These are phyloP conservation scores for Oreochromis tanganicae DNA, from an alignment of 2,113 vertebrate genomes.

Conservation along the genomic window DNA sequence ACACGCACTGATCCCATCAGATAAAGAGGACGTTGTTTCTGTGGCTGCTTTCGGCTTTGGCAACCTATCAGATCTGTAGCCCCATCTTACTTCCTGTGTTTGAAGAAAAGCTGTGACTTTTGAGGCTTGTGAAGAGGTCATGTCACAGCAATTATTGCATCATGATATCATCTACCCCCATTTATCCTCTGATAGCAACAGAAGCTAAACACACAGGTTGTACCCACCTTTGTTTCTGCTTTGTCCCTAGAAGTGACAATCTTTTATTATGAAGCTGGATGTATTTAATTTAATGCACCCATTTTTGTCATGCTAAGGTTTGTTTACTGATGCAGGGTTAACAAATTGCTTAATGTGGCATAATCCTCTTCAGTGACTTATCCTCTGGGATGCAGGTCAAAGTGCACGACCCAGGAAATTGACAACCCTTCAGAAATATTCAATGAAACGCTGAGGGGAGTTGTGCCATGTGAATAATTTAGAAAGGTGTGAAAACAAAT, in stretches of 20 bases:
- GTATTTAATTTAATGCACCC: not conserved
- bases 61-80: conserved; percentile 38
- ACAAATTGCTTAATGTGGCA: conserved; percentile 45
- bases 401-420: not conserved
- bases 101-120: conserved; percentile 43
- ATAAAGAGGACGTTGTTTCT: conserved; percentile 43
- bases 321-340: conserved; percentile 38
- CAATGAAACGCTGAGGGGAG: not conserved
- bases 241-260: not conserved
- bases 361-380: conserved; percentile 51
- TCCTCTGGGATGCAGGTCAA: conserved; percentile 25
- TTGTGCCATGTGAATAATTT: not conserved
- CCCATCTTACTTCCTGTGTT: conserved; percentile 46
- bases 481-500: not conserved
- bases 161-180: conserved; percentile 51
- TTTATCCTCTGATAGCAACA: conserved; percentile 21
- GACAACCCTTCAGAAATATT: not conserved
- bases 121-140: conserved; percentile 28
- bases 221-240: not conserved
- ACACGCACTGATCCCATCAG: conserved; percentile 45
- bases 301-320: not conserved
- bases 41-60: conserved; percentile 14
- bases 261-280: conserved; percentile 6
- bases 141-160: conserved; percentile 52
- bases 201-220: not conserved